A percentile compares a stretch with the other conserved stretches of the same genome.
Evolutionary conservation across 2,113 vertebrate genomes (phyloP).

Genomic region (Semnopithecus entellus): DNA sequence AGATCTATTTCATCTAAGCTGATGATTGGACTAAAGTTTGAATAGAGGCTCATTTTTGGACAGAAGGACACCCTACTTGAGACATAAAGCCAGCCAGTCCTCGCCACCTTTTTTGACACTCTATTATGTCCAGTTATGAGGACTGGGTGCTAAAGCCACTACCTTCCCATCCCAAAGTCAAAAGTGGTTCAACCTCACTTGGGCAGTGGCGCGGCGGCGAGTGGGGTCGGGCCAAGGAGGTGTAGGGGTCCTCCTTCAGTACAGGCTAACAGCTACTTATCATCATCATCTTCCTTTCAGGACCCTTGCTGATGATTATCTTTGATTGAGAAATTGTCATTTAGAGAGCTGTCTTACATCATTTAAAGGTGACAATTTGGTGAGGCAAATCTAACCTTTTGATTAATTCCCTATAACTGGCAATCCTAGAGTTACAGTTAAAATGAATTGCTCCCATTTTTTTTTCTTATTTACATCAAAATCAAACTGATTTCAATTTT

Average conservation of each 20-base stretch:
- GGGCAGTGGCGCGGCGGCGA: fast-evolving
- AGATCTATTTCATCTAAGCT: not conserved
- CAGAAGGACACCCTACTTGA: not conserved
- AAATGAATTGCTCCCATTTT: not conserved
- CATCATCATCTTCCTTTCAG: not conserved
- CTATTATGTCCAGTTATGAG: not conserved
- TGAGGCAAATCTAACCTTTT: not conserved
- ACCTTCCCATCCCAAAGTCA: not conserved
- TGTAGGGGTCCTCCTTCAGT: not conserved
- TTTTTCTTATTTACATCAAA: slow-evolving; percentile 13
- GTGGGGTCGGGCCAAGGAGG: not conserved
- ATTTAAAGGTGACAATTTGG: not conserved
- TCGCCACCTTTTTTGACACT: not conserved
- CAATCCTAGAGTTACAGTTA: not conserved
- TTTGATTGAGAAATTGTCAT: not conserved
- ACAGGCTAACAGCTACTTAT: not conserved
- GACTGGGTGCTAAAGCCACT: not conserved
- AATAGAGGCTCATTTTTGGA: not conserved
- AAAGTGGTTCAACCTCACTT: fast-evolving
- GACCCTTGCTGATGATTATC: not conserved
- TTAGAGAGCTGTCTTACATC: not conserved
- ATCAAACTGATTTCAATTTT: slow-evolving; percentile 9
- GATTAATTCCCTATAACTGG: not conserved
- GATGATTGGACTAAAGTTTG: not conserved
- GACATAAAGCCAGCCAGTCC: not conserved